These are phyloP conservation scores for Melanchra persicariae DNA, from an alignment of 2,888 invertebrate genomes.

Conservation along the genomic window DNA sequence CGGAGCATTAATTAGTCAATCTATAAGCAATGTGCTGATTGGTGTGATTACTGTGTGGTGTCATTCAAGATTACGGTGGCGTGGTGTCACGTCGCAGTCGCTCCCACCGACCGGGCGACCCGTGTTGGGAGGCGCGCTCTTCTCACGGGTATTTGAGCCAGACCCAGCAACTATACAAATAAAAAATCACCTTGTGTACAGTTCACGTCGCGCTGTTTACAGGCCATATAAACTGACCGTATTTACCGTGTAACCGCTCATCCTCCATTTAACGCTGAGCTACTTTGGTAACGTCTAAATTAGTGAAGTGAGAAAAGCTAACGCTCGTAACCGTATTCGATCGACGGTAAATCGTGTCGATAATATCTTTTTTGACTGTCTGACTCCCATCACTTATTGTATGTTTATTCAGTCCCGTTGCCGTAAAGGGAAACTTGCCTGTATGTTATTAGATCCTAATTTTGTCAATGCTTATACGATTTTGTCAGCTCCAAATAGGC, in stretches of 20 bases:
- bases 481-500: constrained; percentile 78
- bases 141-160: constrained; percentile 90
- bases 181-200: constrained; percentile 89
- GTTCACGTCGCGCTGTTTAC: constrained; percentile 89
- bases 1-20: constrained; percentile 75
- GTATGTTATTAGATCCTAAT: constrained; percentile 81
- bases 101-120: constrained; percentile 46
- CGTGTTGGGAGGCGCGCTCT: constrained; percentile 77
- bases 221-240: constrained; percentile 87
- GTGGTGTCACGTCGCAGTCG: constrained; percentile 60
- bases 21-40: constrained; percentile 79
- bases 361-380: constrained; percentile 86
- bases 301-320: constrained; percentile 90
- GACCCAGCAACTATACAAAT: constrained; percentile 87
- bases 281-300: constrained; percentile 90
- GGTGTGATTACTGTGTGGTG: constrained; percentile 74
- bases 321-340: constrained; percentile 86
- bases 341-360: constrained; percentile 87
- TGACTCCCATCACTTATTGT: constrained; percentile 84
- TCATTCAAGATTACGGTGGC: constrained; percentile 85
- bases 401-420: constrained; percentile 81
- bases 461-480: constrained; percentile 79
- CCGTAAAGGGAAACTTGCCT: constrained; percentile 83
- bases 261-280: constrained; percentile 87
- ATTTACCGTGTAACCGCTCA: constrained; percentile 88